Evolutionary conservation across 2,888 invertebrate species (phyloP).

Genomic region (Nymphalis polychloros): DNA sequence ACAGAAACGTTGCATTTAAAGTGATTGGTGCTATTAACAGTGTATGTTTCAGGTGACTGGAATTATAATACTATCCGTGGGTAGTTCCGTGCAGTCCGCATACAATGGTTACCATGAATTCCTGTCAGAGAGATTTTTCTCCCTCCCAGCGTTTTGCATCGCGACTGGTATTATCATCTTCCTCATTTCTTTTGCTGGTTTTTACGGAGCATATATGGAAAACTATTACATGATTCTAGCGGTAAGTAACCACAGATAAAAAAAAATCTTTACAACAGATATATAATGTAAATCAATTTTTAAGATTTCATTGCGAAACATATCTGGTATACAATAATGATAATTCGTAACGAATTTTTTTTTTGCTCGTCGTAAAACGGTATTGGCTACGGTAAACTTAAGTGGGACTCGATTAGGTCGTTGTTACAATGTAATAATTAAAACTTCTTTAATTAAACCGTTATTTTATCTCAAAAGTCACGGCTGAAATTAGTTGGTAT

Average conservation of each 20-base stretch:
- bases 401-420: no score
- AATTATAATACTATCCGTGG: conserved; percentile 87
- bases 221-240: conserved; percentile 90
- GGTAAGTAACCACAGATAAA: conserved; percentile 73
- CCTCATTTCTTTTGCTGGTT: conserved; percentile 91
- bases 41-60: conserved; percentile 87
- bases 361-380: no score
- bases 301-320: neutral
- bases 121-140: conserved; percentile 85
- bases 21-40: conserved; percentile 12
- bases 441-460: neutral
- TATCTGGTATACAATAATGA: neutral
- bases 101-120: conserved; percentile 86
- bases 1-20: neutral
- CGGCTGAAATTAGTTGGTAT: conserved; percentile 31
- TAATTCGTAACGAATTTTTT: neutral
- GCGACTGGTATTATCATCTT: conserved; percentile 87
- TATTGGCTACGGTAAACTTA: no score
- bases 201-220: conserved; percentile 93
- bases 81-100: conserved; percentile 85
- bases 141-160: conserved; percentile 87
- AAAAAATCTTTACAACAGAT: neutral
- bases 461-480: neutral
- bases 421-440: neutral
- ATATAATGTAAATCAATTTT: neutral